phyloP scores from a whole-genome alignment of 1,140 invertebrate species.

The Frieseomelitta varia region DNA sequence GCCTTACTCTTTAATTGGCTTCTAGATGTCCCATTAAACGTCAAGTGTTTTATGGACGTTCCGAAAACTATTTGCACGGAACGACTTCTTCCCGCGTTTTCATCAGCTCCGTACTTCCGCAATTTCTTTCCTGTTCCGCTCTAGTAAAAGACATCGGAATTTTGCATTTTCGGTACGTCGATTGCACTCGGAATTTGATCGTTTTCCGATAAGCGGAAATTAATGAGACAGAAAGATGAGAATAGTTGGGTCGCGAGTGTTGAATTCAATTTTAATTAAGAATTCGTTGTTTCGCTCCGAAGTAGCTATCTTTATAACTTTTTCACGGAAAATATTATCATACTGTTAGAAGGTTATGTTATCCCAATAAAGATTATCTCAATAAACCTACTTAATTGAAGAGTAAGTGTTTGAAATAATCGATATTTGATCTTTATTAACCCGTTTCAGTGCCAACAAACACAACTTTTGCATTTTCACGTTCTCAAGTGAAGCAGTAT shows the following conservation, averaged over 20 bases:
- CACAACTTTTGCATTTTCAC: neutral
- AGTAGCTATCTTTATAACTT: neutral
- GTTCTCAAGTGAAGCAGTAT: neutral
- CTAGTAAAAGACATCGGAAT: neutral
- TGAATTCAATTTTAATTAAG: constrained; percentile 17
- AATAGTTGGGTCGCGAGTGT: neutral
- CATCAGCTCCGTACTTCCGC: neutral
- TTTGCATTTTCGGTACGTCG: neutral
- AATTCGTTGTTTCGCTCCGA: neutral
- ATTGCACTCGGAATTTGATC: neutral
- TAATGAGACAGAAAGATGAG: neutral
- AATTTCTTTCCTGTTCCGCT: neutral
- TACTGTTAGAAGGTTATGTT: no score
- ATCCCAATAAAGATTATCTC: no score
- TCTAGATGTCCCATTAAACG: constrained; percentile 13
- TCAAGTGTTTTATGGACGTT: constrained; percentile 35
- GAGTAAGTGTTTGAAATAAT: neutral
- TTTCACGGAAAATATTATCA: neutral
- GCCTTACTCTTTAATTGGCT: constrained; percentile 36
- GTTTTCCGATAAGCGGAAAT: neutral
- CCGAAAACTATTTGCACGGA: constrained; percentile 7
- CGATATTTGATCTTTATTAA: neutral
- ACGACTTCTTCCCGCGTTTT: constrained; percentile 3
- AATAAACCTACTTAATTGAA: neutral
- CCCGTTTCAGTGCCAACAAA: neutral